Evolutionary conservation across 2,113 vertebrate genomes (phyloP).

Genomic region (Hippolais icterina): DNA sequence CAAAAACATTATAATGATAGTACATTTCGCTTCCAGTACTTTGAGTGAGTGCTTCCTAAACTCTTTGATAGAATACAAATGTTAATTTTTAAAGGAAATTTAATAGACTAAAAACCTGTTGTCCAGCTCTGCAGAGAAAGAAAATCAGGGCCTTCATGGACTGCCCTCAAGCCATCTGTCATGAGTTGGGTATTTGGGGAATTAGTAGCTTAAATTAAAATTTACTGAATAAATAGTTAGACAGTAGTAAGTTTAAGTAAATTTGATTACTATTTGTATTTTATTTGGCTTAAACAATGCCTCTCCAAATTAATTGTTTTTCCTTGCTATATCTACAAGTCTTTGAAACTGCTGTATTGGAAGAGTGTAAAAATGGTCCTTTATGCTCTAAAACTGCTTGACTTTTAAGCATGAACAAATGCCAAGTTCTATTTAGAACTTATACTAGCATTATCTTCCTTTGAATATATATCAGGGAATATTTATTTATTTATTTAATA

Average conservation of each 20-base stretch:
- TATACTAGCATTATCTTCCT: background rate
- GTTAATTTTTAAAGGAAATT: background rate
- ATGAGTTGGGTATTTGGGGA: background rate
- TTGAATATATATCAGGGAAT: background rate
- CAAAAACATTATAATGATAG: background rate
- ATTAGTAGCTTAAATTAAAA: background rate
- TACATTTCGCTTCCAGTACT: background rate
- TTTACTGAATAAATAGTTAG: background rate
- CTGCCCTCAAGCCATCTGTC: background rate
- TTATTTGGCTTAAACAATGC: background rate
- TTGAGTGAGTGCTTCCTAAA: background rate
- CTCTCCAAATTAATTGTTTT: background rate
- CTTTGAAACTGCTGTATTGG: background rate
- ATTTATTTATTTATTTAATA: background rate
- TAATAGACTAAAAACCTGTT: background rate
- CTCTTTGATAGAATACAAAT: background rate
- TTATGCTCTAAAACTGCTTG: background rate
- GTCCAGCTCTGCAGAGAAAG: background rate
- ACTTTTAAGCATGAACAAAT: background rate
- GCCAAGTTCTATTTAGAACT: background rate
- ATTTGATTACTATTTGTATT: background rate
- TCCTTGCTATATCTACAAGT: background rate
- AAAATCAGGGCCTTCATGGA: background rate
- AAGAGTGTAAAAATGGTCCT: background rate
- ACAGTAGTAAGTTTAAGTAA: background rate